A percentile compares a stretch with the other conserved stretches of the same genome.
phyloP scores from a whole-genome alignment of 2,113 vertebrate species.

The Pagrus major region DNA sequence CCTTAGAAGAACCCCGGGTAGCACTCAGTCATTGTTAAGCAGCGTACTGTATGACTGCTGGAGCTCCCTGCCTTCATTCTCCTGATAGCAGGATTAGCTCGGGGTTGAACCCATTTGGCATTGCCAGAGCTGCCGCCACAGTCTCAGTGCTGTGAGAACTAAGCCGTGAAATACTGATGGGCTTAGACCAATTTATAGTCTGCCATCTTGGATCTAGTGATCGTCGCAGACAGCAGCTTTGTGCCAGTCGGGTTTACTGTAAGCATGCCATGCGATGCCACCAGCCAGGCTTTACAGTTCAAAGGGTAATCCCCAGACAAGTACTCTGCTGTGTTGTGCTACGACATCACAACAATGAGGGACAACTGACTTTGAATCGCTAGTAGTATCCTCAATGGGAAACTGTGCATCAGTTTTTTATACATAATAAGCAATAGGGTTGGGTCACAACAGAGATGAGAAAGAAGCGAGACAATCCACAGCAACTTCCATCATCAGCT shows the following conservation, averaged over 20 bases:
- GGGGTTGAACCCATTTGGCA: conserved; percentile 73
- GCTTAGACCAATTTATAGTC: conserved; percentile 76
- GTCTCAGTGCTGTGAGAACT: conserved; percentile 62
- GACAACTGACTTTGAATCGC: conserved; percentile 35
- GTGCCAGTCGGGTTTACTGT: conserved; percentile 69
- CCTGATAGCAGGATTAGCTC: conserved; percentile 73
- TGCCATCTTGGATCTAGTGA: conserved; percentile 74
- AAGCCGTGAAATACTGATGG: conserved; percentile 73
- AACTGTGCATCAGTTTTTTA: conserved; percentile 21
- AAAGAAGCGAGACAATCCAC: no score
- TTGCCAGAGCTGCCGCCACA: conserved; percentile 44
- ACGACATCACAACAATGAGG: conserved; percentile 52
- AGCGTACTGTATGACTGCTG: conserved; percentile 53
- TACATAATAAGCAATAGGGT: no score
- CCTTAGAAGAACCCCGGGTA: conserved; percentile 55
- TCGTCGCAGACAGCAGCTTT: conserved; percentile 66
- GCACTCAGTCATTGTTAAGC: conserved; percentile 55
- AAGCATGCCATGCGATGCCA: conserved; percentile 68
- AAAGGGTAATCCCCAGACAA: conserved; percentile 70
- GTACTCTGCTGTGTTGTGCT: conserved; percentile 44
- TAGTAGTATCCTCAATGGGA: conserved; percentile 5
- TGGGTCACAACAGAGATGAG: no score
- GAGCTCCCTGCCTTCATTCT: conserved; percentile 58
- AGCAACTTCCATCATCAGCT: no score
- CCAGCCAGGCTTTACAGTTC: conserved; percentile 60